Base-by-base conservation (phyloP, 2,113 vertebrate species). In the Aegithalos caudatus region DNA sequence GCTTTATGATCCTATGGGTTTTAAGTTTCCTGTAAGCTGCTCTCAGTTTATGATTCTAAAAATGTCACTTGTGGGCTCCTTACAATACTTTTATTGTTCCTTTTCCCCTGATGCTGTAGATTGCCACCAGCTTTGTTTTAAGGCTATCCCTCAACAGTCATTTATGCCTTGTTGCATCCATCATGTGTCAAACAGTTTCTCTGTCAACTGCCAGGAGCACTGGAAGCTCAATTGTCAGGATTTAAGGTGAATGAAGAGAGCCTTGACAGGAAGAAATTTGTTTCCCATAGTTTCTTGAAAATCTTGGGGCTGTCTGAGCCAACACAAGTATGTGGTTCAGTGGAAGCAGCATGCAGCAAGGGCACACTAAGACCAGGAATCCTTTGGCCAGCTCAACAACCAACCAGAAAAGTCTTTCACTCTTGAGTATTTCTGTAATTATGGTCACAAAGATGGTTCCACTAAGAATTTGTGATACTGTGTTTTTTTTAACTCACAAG, bases 81-180 rank as follows among this genome's bases (percentile, higher is more conserved):
- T 85, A 73, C 87, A 94, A 89, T 77, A 42, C 37, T 94, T 76
- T 84, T 81, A 61, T 57, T 92, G 22, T 78, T 88, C 37, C 53
- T 76, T 71, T 48, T 76, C 20, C 64, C 67, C 71, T 83, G 53
- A 73, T 50, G 58, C 50, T 5, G 2, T 37, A 79, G 87, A 66
- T 79, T 70, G 78, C 66, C 90, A 44, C 38, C 47, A 82, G 74
- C 57, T 91, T 91, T 92, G 44, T 92, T 94, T 79, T 64, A 91
- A 94, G 47, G 58, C 58, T 70, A 77, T 90, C 94, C 73, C 84
- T 91, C 47, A 94, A 42, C 74, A 95, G 58, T 77, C 28, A 44
- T 94, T 91, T 91, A 76, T 77, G 84, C 84, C 87, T 95, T 79
- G 58, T 94, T 96, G 73, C 78, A 91, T 95, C 81, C 57, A 65